Conservation (phyloP, 1,140 invertebrate species). For the Telenomus remus region DNA sequence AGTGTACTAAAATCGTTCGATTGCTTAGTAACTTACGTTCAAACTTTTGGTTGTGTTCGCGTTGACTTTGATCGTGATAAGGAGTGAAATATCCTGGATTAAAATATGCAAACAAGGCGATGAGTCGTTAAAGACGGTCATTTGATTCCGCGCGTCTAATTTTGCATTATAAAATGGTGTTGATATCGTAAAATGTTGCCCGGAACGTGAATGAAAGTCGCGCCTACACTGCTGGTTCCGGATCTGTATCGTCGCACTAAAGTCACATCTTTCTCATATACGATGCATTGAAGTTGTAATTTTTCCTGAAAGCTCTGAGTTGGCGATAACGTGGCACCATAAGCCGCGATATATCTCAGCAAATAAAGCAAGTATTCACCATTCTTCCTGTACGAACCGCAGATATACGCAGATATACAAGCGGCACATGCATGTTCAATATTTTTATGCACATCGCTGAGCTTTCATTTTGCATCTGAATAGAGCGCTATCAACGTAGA, state of each 20-base stretch:
- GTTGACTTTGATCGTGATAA: conserved; percentile 40
- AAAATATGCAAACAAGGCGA: conserved; percentile 44
- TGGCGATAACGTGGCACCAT: conserved; percentile 58
- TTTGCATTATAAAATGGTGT: conserved; percentile 44
- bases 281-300: conserved; percentile 57
- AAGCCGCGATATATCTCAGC: conserved; percentile 57
- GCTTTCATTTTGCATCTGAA: conserved; percentile 58
- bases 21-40: conserved; percentile 5
- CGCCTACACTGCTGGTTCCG: conserved; percentile 42
- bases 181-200: conserved; percentile 25
- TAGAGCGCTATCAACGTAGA: conserved; percentile 35
- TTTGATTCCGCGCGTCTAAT: conserved; percentile 41
- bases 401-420: conserved; percentile 47
- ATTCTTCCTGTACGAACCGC: conserved; percentile 40
- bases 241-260: conserved; percentile 51
- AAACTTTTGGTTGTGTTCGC: conserved; percentile 10
- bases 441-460: conserved; percentile 58
- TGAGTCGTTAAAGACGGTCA: conserved; percentile 30
- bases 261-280: conserved; percentile 54
- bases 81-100: conserved; percentile 29
- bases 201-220: conserved; percentile 23
- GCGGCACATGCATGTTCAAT: conserved; percentile 54
- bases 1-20: too few relatives aligned
- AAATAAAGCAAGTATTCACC: conserved; percentile 55
- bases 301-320: conserved; percentile 56